phyloP scores from a whole-genome alignment of 2,113 vertebrate genomes.

The Malurus melanocephalus region DNA sequence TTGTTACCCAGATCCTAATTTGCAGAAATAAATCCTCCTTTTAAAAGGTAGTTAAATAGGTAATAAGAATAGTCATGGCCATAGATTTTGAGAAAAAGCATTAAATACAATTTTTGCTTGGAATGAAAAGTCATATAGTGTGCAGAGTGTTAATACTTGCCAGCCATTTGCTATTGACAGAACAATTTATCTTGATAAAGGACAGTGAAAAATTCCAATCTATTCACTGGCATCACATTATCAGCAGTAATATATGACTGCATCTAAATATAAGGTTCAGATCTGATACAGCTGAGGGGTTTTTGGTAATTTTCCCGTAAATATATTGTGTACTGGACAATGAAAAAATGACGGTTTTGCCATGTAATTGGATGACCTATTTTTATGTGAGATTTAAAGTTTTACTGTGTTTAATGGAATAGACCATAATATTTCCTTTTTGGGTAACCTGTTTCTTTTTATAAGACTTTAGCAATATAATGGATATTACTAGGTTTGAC shows the following conservation, averaged over 20 bases:
- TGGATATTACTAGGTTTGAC: constrained; percentile 16
- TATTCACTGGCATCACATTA: constrained; percentile 91
- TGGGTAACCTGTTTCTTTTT: constrained; percentile 66
- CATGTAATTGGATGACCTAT: constrained; percentile 81
- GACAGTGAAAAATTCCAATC: constrained; percentile 94
- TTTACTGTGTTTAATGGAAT: constrained; percentile 80
- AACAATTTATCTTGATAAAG: constrained; percentile 96
- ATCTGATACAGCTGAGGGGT: constrained; percentile 70
- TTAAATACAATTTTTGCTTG: constrained; percentile 88
- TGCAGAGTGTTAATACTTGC: constrained; percentile 81
- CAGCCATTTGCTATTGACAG: constrained; percentile 91
- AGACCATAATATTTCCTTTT: constrained; percentile 80
- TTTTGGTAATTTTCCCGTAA: constrained; percentile 76
- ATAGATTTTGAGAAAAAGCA: constrained; percentile 86
- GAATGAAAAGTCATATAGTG: constrained; percentile 86
- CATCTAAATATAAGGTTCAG: constrained; percentile 89
- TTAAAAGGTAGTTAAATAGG: constrained; percentile 94
- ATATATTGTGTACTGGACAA: constrained; percentile 76
- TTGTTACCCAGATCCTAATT: constrained; percentile 91
- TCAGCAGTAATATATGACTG: constrained; percentile 89
- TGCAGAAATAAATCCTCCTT: constrained; percentile 91
- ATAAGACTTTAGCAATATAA: constrained; percentile 61
- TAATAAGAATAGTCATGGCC: constrained; percentile 86
- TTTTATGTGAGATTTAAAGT: constrained; percentile 81
- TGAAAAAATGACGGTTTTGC: constrained; percentile 71